phyloP scores from a whole-genome alignment of 1,140 invertebrate species.

The Euura saliciscinereae region DNA sequence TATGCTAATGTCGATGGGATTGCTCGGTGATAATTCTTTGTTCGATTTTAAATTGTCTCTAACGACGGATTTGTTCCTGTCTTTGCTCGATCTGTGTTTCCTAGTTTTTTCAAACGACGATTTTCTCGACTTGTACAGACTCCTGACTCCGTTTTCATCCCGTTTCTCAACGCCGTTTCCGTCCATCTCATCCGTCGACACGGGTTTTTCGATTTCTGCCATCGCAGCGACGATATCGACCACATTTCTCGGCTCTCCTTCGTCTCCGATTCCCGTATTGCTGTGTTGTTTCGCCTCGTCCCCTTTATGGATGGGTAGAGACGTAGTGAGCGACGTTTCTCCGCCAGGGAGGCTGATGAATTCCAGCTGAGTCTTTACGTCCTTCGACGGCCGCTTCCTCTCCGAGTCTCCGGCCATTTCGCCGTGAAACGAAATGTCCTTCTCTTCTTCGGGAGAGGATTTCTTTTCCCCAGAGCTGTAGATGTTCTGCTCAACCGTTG shows the following conservation, averaged over 20 bases:
- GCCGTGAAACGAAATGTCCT: not conserved
- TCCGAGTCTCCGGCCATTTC: not conserved
- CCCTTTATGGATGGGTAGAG: constrained; percentile 18
- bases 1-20: constrained; percentile 26
- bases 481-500: constrained; percentile 16
- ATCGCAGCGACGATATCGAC: not conserved
- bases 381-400: not conserved
- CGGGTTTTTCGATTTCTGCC: not conserved
- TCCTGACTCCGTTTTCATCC: not conserved
- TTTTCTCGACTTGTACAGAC: not conserved
- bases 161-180: not conserved
- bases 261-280: not conserved
- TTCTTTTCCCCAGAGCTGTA: not conserved
- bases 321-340: constrained; percentile 30
- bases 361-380: constrained; percentile 26
- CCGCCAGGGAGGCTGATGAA: constrained; percentile 38
- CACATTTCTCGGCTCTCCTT: not conserved
- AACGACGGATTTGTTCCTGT: not conserved
- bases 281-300: constrained; percentile 8
- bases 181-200: not conserved
- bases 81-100: not conserved
- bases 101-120: not conserved
- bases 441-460: constrained; percentile 6
- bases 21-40: constrained; percentile 8
- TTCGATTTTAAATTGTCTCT: constrained; percentile 4